These are phyloP conservation scores for Leptinotarsa tumamoca DNA, from an alignment of 2,888 invertebrate genomes.

Conservation along the genomic window DNA sequence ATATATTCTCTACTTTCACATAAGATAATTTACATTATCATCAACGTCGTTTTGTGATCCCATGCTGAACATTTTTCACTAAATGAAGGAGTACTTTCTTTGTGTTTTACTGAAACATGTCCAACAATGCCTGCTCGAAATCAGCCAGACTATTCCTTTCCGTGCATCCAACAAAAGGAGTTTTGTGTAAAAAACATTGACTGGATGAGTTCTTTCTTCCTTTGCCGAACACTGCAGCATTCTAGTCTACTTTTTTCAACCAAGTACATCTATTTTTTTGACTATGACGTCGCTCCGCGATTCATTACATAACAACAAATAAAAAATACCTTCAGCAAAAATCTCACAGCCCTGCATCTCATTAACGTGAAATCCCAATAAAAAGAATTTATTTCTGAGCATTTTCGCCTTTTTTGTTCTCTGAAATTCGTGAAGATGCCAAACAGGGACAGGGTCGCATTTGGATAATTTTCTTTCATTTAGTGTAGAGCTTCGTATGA, in stretches of 20 bases:
- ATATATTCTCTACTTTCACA: too few species aligned
- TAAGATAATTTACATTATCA: too few species aligned
- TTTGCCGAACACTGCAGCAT: slow-evolving; percentile 4
- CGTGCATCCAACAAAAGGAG: neutral
- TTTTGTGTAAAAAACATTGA: slow-evolving; percentile 4
- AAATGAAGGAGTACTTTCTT: neutral
- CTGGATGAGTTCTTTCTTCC: slow-evolving; percentile 18
- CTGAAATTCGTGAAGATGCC: slow-evolving; percentile 3
- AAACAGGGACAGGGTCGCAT: neutral
- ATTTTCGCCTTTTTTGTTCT: slow-evolving; percentile 1
- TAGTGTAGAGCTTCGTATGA: too few species aligned
- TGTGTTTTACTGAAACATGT: neutral
- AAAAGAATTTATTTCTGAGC: slow-evolving; percentile 14
- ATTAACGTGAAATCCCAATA: slow-evolving; percentile 19
- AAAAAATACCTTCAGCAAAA: neutral
- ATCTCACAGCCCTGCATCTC: slow-evolving; percentile 17
- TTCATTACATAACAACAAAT: slow-evolving; percentile 8
- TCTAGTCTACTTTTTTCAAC: slow-evolving; percentile 1
- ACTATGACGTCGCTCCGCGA: slow-evolving; percentile 9
- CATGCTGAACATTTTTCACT: too few species aligned
- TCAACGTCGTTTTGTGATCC: too few species aligned
- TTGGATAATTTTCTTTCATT: neutral
- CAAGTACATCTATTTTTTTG: slow-evolving; percentile 13
- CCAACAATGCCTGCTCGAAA: neutral
- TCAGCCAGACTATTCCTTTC: neutral